phyloP scores from a whole-genome alignment of 2,113 vertebrate genomes.

The Motacilla alba region DNA sequence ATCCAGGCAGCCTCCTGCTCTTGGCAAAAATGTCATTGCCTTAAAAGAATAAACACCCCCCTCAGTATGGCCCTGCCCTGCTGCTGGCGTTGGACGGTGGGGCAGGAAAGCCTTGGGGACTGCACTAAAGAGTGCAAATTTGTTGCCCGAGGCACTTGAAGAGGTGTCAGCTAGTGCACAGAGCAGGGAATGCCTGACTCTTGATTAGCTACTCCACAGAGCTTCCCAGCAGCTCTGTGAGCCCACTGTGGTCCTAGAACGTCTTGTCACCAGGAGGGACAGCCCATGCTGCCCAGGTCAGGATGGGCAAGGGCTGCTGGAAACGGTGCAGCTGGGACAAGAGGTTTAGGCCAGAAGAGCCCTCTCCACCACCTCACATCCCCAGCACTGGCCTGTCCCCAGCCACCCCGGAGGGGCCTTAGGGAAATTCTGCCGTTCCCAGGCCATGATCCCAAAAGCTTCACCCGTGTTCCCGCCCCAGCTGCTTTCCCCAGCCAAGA shows the following conservation, averaged over 20 bases:
- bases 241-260: no score
- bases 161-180: not conserved
- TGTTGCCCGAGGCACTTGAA: not conserved
- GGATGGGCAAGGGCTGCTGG: not conserved
- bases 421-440: not conserved
- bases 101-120: accelerated
- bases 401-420: not conserved
- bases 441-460: not conserved
- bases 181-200: accelerated
- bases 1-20: not conserved
- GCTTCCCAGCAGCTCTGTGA: not conserved
- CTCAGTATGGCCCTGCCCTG: not conserved
- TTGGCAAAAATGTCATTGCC: not conserved
- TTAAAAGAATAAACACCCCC: not conserved
- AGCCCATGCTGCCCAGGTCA: accelerated
- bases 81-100: not conserved
- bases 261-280: not conserved
- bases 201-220: not conserved
- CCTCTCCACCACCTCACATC: accelerated
- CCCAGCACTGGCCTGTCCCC: not conserved
- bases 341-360: not conserved
- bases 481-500: not conserved
- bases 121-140: not conserved
- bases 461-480: constrained; percentile 28
- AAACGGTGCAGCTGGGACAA: accelerated